phyloP scores from a whole-genome alignment of 2,888 invertebrate species.

The Lasioglossum morio region DNA sequence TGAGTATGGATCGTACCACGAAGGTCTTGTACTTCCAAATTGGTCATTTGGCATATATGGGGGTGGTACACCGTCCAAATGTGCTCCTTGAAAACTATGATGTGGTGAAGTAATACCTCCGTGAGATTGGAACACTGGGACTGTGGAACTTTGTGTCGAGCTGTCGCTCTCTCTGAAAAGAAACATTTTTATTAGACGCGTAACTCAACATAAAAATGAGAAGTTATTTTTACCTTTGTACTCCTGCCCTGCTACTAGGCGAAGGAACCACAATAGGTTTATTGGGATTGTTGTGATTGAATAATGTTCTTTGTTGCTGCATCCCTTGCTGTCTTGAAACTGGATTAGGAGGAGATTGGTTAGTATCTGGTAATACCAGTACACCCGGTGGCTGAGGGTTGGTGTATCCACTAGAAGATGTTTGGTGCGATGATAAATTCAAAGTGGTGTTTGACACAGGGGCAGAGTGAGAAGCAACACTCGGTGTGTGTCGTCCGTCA shows the following conservation, averaged over 20 bases:
- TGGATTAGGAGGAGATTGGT: constrained; percentile 72
- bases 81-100: constrained; percentile 75
- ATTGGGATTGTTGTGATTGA: constrained; percentile 88
- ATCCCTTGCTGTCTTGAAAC: constrained; percentile 64
- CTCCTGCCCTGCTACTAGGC: constrained; percentile 83
- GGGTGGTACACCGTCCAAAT: constrained; percentile 72
- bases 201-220: not conserved
- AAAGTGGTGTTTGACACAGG: constrained; percentile 70
- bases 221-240: constrained; percentile 72
- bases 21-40: constrained; percentile 85
- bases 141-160: constrained; percentile 69
- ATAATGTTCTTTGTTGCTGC: constrained; percentile 86
- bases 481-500: constrained; percentile 78
- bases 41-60: constrained; percentile 83
- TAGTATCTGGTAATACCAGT: constrained; percentile 83
- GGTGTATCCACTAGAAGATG: constrained; percentile 64
- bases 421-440: constrained; percentile 62
- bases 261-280: constrained; percentile 90
- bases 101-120: constrained; percentile 71
- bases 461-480: constrained; percentile 69
- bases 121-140: constrained; percentile 77
- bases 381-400: constrained; percentile 83
- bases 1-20: constrained; percentile 87
- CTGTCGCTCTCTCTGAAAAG: constrained; percentile 77
- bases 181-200: not conserved